Base-by-base conservation (phyloP, 2,797 vertebrate species). In the Furcifer pardalis region DNA sequence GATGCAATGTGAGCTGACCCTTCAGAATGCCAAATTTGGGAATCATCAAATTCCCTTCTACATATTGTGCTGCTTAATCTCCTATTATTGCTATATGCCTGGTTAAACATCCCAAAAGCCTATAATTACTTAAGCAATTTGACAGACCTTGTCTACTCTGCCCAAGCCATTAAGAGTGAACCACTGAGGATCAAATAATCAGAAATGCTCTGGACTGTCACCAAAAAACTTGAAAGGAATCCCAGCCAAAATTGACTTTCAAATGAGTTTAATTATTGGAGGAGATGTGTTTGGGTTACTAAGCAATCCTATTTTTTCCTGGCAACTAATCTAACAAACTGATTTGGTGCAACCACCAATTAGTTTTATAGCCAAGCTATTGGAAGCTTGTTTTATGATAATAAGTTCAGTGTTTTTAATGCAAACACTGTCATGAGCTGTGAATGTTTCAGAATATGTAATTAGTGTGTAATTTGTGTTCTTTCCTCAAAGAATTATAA, bases 201-300 rank as follows among this genome's bases (percentile, higher is more conserved):
- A 65, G 71, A 81, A 81, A 77, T 80, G 56, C 44, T 59, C 56
- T 81, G 65, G 74, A 72, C 81, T 87, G 73, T 59, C 65, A 84
- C 56, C 74, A 62, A 81, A 69, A 72, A 84, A 63, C 56, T 62
- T 84, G 66, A 81, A 81, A 80, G 60, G 42, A 49, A 66, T 44
- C 59, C 66, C 42, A 73, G 32, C 65, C 56, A 72, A 76, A 81
- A 77, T 81, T 84, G 73, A 84, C n/a, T 72, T 84, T 84, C 77
- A 84, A 59, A 81, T 72, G 30, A 44, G 52, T 87, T 72, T 59
- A 81, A 82, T 82, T 77, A 65, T 86, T 82, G 78, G 37, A 65
- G 62, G 73, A 78, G 46, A 86, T 35, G 32, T 78, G 79, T 78
- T 49, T 79, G 72, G 35, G 30, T 77, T 81, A 49, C 63, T 37